These are phyloP conservation scores for Drosophila mimica DNA, from an alignment of 2,888 invertebrate species.

Conservation along the genomic window DNA sequence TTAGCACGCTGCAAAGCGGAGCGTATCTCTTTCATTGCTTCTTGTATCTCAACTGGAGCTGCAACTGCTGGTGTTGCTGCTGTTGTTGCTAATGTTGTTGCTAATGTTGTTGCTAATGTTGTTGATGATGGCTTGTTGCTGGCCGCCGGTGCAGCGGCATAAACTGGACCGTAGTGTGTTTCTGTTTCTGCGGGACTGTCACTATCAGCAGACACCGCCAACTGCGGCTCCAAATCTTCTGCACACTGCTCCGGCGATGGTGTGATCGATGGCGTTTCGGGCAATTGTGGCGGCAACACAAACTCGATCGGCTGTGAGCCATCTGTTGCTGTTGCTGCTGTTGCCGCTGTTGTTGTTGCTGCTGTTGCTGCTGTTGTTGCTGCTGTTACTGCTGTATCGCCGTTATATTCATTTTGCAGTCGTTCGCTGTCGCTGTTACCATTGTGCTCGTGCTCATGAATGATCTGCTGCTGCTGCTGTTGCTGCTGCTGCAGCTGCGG, in stretches of 20 bases:
- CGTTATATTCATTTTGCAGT: slow-evolving; percentile 23
- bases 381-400: slow-evolving; percentile 63
- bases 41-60: slow-evolving; percentile 86
- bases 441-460: slow-evolving; percentile 50
- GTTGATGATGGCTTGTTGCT: slow-evolving; percentile 10
- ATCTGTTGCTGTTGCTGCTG: slow-evolving; percentile 34
- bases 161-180: slow-evolving; percentile 79
- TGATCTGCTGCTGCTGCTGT: slow-evolving; percentile 39
- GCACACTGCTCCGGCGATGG: slow-evolving; percentile 26
- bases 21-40: slow-evolving; percentile 93
- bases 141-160: slow-evolving; percentile 60
- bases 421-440: slow-evolving; percentile 40
- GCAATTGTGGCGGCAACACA: slow-evolving; percentile 23
- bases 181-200: slow-evolving; percentile 35
- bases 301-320: slow-evolving; percentile 49
- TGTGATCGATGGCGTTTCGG: slow-evolving; percentile 28
- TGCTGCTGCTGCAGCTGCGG: slow-evolving; percentile 12
- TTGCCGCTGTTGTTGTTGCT: slow-evolving; percentile 62
- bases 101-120: neutral
- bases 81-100: neutral
- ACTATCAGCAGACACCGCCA: slow-evolving; percentile 27
- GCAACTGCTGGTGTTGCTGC: slow-evolving; percentile 84
- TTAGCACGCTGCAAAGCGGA: slow-evolving; percentile 88
- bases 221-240: slow-evolving; percentile 15
- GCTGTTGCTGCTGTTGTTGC: slow-evolving; percentile 55